Conservation (phyloP, 2,797 vertebrate species). For the Picus viridis region DNA sequence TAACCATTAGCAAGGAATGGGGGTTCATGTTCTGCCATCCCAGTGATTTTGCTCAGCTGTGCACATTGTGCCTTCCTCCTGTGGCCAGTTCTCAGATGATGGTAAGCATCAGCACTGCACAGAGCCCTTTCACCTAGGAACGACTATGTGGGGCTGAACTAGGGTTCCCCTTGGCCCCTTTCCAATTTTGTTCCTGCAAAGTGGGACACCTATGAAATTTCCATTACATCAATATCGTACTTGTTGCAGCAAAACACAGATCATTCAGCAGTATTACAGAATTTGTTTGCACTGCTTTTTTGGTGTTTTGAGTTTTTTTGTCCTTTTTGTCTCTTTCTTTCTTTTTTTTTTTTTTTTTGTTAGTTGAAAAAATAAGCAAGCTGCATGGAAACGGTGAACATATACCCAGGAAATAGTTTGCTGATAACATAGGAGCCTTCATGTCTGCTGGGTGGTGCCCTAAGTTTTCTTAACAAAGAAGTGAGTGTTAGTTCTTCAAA, state of each 20-base stretch:
- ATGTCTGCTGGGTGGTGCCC: conserved; percentile 82
- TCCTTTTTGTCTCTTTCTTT: too few species aligned
- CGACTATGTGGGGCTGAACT: background rate
- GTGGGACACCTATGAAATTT: conserved; percentile 60
- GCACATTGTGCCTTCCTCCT: background rate
- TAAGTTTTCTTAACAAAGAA: conserved; percentile 84
- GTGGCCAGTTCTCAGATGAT: background rate
- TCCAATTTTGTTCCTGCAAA: conserved; percentile 25
- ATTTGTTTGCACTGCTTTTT: conserved; percentile 70
- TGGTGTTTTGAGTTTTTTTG: background rate
- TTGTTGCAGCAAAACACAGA: conserved; percentile 54
- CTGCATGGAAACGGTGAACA: conserved; percentile 71
- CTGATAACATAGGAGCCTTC: conserved; percentile 85
- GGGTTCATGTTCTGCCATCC: background rate
- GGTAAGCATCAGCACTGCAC: background rate
- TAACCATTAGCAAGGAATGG: conserved; percentile 48
- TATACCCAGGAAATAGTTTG: conserved; percentile 80
- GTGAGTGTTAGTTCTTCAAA: conserved; percentile 82
- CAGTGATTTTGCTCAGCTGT: conserved; percentile 1
- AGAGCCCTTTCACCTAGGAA: background rate
- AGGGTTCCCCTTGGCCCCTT: background rate
- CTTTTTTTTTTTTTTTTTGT: background rate
- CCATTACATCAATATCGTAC: conserved; percentile 65
- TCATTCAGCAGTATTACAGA: conserved; percentile 62
- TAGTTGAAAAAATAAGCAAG: conserved; percentile 62